phyloP scores from a whole-genome alignment of 2,113 vertebrate genomes.

The Gulo gulo region DNA sequence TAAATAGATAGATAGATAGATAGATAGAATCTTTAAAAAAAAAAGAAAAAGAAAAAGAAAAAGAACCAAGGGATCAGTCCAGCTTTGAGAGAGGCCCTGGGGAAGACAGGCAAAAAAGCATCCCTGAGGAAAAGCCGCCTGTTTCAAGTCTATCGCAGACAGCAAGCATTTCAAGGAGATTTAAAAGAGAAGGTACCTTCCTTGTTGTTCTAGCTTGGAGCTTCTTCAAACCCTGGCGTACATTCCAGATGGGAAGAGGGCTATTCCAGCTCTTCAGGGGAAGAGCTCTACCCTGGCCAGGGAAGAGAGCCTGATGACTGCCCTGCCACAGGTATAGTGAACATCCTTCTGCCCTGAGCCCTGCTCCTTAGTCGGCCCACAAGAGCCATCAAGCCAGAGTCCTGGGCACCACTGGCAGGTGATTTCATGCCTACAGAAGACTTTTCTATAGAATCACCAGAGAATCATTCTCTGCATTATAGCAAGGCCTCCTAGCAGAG shows the following conservation, averaged over 20 bases:
- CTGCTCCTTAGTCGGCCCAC: too few relatives aligned
- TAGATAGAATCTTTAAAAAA: too few relatives aligned
- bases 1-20: too few relatives aligned
- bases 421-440: not conserved
- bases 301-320: not conserved
- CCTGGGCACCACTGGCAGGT: not conserved
- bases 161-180: not conserved
- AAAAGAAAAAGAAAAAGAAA: too few relatives aligned
- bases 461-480: not conserved
- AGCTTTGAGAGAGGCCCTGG: not conserved
- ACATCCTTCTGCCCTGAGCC: not conserved
- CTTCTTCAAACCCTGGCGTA: not conserved
- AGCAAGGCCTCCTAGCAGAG: not conserved
- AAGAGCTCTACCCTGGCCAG: not conserved
- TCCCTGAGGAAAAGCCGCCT: not conserved
- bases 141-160: not conserved
- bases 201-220: not conserved
- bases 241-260: not conserved
- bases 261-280: fast-evolving
- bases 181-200: not conserved
- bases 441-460: not conserved
- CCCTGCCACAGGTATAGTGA: not conserved
- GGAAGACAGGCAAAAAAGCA: not conserved
- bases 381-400: not conserved
- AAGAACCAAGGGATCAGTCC: not conserved